phyloP scores from a whole-genome alignment of 2,888 invertebrate species.

The Drosophila nigricruria region DNA sequence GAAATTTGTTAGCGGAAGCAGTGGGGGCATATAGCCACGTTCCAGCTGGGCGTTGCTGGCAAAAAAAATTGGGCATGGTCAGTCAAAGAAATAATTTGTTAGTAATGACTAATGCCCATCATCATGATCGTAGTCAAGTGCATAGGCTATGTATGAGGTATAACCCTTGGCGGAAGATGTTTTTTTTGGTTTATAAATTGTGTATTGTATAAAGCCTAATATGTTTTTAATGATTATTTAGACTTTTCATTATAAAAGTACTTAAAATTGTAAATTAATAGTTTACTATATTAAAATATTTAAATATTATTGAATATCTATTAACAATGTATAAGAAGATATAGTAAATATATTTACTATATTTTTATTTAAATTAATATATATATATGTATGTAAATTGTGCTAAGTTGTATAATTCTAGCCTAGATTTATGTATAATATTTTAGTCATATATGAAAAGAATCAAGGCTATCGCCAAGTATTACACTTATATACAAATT shows the following conservation, averaged over 20 bases:
- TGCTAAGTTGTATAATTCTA: no score
- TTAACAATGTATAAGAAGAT: no score
- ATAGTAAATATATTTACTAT: no score
- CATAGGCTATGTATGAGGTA: background rate
- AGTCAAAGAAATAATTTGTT: constrained; percentile 7
- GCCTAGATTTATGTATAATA: no score
- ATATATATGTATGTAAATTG: no score
- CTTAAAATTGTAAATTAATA: background rate
- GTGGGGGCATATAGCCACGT: constrained; percentile 48
- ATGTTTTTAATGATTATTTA: background rate
- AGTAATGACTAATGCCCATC: constrained; percentile 2
- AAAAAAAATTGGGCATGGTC: constrained; percentile 18
- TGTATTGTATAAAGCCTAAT: background rate
- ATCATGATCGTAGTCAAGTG: background rate
- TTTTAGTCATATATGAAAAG: no score
- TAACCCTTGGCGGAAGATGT: background rate
- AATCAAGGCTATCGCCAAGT: no score
- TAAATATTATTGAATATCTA: no score
- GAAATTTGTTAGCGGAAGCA: constrained; percentile 53
- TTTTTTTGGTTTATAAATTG: background rate
- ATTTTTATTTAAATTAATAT: no score
- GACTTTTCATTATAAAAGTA: background rate
- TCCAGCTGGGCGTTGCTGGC: constrained; percentile 40
- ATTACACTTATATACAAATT: no score
- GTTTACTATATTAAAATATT: background rate